These are phyloP conservation scores for Etheostoma nigrum DNA, from an alignment of 2,797 vertebrate species.

Conservation along the genomic window DNA sequence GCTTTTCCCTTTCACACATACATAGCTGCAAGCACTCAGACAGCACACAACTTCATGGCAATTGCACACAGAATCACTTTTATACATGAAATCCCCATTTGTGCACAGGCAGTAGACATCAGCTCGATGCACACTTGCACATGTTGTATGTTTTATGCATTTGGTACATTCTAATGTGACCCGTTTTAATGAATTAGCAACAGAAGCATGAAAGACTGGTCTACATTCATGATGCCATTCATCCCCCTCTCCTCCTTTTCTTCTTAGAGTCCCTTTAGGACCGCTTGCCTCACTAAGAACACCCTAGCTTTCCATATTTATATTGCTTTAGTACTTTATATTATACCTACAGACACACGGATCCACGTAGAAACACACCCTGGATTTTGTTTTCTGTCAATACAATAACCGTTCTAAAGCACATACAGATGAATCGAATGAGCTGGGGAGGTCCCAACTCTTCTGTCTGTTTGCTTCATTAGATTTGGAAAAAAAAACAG, in stretches of 20 bases:
- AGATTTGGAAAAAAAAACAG: conserved; percentile 17
- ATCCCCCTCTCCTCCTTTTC: not conserved
- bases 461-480: conserved; percentile 1
- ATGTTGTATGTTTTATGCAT: conserved; percentile 22
- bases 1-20: conserved; percentile 20
- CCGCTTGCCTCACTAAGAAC: conserved; percentile 3
- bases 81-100: conserved; percentile 38
- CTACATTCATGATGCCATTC: conserved; percentile 45
- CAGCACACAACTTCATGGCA: not conserved
- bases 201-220: conserved; percentile 47
- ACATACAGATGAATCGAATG: not conserved
- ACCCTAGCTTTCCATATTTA: not conserved
- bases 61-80: conserved; percentile 21
- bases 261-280: conserved; percentile 22
- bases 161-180: conserved; percentile 48
- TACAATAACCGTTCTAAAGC: conserved; percentile 12
- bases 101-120: conserved; percentile 5
- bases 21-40: conserved; percentile 3
- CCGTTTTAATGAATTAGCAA: conserved; percentile 68
- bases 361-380: not conserved
- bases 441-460: conserved; percentile 6
- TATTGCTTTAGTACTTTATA: conserved; percentile 21
- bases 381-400: not conserved
- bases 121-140: conserved; percentile 6
- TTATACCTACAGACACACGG: conserved; percentile 1